Conservation (phyloP, 2,888 invertebrate species). For the Spodoptera picta region DNA sequence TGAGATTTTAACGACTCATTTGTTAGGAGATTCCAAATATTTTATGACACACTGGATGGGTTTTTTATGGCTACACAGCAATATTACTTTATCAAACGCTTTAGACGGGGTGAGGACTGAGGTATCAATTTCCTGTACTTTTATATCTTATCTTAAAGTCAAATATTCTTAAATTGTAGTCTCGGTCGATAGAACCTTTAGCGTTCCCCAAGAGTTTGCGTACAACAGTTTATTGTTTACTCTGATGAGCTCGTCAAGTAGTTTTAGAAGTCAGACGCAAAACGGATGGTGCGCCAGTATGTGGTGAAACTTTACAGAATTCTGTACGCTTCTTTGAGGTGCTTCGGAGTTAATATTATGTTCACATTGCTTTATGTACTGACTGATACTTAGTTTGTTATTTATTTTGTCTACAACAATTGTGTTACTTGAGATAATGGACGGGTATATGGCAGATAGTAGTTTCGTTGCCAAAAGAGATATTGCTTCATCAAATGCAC, state of each 20-base stretch:
- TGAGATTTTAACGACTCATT: slow-evolving; percentile 74
- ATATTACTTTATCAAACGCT: slow-evolving; percentile 48
- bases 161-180: slow-evolving; percentile 21
- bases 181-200: slow-evolving; percentile 23
- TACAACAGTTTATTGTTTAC: slow-evolving; percentile 49
- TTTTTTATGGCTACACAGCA: slow-evolving; percentile 46
- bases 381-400: slow-evolving; percentile 1
- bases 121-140: slow-evolving; percentile 34
- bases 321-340: slow-evolving; percentile 18
- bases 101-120: slow-evolving; percentile 30
- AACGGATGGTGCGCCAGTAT: slow-evolving; percentile 51
- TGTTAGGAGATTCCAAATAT: slow-evolving; percentile 56
- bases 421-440: no score
- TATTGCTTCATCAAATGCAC: no score
- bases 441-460: not conserved
- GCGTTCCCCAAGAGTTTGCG: slow-evolving; percentile 29
- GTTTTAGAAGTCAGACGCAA: slow-evolving; percentile 60
- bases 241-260: slow-evolving; percentile 56
- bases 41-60: slow-evolving; percentile 45
- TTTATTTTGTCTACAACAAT: not conserved
- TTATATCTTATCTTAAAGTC: slow-evolving; percentile 22
- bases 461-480: not conserved
- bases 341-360: slow-evolving; percentile 6
- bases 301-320: slow-evolving; percentile 38
- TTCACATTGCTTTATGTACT: slow-evolving; percentile 5